Evolutionary conservation across 2,113 vertebrate species (phyloP).

Genomic region (Chloropsis hardwickii): DNA sequence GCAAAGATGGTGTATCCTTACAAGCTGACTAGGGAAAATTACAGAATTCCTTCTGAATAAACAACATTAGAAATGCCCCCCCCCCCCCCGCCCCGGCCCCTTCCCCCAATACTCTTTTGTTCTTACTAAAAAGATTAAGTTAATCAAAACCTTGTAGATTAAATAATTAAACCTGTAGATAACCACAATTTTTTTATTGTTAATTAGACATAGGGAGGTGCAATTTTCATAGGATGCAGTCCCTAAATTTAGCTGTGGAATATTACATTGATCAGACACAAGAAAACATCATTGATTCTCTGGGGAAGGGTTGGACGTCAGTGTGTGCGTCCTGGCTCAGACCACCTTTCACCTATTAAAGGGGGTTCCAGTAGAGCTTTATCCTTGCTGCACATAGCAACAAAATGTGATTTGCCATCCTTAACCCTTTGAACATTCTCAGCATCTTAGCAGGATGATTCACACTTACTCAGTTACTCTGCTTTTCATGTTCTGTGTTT

Average conservation of each 20-base stretch:
- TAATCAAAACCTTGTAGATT: constrained; percentile 74
- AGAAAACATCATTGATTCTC: constrained; percentile 70
- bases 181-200: constrained; percentile 67
- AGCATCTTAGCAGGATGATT: constrained; percentile 6
- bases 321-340: constrained; percentile 64
- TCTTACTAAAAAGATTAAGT: constrained; percentile 64
- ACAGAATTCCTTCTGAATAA: constrained; percentile 32
- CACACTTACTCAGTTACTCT: not conserved
- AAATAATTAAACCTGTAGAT: constrained; percentile 77
- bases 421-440: constrained; percentile 70
- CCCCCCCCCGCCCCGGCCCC: rapidly evolving
- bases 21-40: constrained; percentile 44
- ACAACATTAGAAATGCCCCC: not conserved
- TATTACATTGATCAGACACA: constrained; percentile 76
- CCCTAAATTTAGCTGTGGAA: constrained; percentile 81
- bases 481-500: not conserved
- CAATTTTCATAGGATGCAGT: constrained; percentile 73
- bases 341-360: constrained; percentile 71
- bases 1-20: constrained; percentile 45
- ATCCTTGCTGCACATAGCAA: constrained; percentile 71
- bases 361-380: constrained; percentile 64
- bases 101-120: constrained; percentile 18
- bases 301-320: constrained; percentile 71
- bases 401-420: constrained; percentile 59
- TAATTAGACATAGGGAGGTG: constrained; percentile 78